Conservation (phyloP, 2,113 vertebrate species). For the Vidua macroura region DNA sequence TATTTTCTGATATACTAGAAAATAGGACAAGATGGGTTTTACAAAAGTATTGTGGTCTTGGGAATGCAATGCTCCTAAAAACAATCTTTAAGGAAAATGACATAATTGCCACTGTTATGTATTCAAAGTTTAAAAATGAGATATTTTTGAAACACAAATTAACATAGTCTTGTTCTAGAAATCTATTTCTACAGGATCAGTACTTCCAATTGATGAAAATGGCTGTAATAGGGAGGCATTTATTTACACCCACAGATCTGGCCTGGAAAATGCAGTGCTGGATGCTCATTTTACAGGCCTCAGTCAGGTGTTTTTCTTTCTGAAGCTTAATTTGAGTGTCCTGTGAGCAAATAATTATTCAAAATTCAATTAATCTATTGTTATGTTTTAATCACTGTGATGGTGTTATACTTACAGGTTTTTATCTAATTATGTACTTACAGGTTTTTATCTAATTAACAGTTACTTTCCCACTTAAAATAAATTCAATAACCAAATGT, state of each 20-base stretch:
- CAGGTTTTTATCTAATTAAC: neutral
- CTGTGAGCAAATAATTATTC: neutral
- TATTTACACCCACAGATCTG: neutral
- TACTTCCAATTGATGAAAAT: neutral
- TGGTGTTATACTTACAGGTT: neutral
- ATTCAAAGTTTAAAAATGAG: neutral
- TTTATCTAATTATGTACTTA: neutral
- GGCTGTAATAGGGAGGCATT: neutral
- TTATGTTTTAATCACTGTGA: neutral
- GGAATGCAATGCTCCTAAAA: neutral
- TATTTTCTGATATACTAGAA: neutral
- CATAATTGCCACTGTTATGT: accelerated
- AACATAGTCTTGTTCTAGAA: neutral
- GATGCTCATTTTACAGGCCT: neutral
- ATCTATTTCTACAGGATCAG: neutral
- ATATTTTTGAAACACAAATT: neutral
- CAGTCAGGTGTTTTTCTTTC: neutral
- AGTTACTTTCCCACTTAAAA: neutral
- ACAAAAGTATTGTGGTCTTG: neutral
- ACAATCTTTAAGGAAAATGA: neutral
- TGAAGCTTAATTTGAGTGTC: neutral
- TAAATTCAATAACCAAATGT: neutral
- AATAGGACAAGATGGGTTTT: neutral
- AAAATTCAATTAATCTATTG: neutral
- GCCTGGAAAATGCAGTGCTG: neutral